Evolutionary conservation across 37 sponge, comb jelly and placozoan species (phyloP).

Genomic region (Chondrosia reniformis): DNA sequence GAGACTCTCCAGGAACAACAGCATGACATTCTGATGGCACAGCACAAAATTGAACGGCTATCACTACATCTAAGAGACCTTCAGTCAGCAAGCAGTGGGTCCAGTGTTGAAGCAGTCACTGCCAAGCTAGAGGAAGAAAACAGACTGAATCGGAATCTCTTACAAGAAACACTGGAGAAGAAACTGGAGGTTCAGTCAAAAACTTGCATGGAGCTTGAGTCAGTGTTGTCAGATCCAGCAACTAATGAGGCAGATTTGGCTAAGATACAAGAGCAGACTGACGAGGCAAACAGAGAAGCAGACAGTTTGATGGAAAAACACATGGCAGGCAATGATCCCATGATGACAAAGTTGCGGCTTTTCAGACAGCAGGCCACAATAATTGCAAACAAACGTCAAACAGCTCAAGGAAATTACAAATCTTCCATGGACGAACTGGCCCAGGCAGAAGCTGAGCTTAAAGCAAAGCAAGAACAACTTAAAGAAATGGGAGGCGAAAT

Average conservation of each 20-base stretch:
- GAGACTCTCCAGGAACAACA: conserved; percentile 69
- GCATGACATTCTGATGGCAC: conserved; percentile 66
- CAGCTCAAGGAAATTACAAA: conserved; percentile 50
- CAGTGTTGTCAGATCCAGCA: conserved; percentile 77
- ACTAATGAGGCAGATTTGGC: conserved; percentile 77
- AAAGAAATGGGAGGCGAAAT: conserved; percentile 55
- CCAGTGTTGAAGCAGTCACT: conserved; percentile 67
- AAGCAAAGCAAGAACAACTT: conserved; percentile 40
- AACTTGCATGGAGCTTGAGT: conserved; percentile 67
- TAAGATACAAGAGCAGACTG: conserved; percentile 53
- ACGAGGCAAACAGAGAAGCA: conserved; percentile 57
- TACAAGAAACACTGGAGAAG: conserved; percentile 73
- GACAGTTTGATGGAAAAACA: conserved; percentile 67
- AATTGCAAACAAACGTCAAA: conserved; percentile 74
- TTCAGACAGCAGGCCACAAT: conserved; percentile 94
- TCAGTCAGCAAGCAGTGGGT: conserved; percentile 27
- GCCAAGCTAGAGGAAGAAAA: conserved; percentile 76
- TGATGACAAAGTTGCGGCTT: conserved; percentile 82
- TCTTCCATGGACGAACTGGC: conserved; percentile 64
- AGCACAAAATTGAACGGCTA: conserved; percentile 56
- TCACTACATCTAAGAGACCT: conserved; percentile 65
- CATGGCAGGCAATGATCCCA: conserved; percentile 70
- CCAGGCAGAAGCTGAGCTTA: conserved; percentile 38
- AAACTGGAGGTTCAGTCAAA: conserved; percentile 52
- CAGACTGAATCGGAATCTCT: conserved; percentile 54